Evolutionary conservation across 2,113 vertebrate species (phyloP).

Genomic region (Pygoscelis antarcticus): DNA sequence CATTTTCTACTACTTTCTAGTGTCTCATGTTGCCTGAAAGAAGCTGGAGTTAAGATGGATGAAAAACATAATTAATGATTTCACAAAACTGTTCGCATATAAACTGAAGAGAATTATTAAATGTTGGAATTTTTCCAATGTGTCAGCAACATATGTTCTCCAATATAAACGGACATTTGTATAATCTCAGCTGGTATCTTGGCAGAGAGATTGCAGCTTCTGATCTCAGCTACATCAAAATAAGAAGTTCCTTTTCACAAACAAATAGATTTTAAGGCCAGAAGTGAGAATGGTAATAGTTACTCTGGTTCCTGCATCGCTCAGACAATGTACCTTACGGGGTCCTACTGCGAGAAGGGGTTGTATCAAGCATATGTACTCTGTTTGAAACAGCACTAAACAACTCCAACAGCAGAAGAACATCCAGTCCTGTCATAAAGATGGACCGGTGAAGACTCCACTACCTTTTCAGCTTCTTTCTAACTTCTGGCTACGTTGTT

Average conservation of each 20-base stretch:
- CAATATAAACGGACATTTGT: not conserved
- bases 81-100: not conserved
- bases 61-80: not conserved
- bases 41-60: not conserved
- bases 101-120: not conserved
- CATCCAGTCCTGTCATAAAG: not conserved
- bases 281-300: not conserved
- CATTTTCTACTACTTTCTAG: not conserved
- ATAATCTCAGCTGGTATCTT: not conserved
- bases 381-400: not conserved
- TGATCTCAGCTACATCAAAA: not conserved
- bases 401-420: not conserved
- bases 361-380: not conserved
- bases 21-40: not conserved
- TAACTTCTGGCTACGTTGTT: not conserved
- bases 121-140: not conserved
- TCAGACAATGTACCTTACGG: not conserved
- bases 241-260: not conserved
- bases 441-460: not conserved
- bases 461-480: not conserved
- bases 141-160: not conserved
- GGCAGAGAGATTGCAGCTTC: not conserved
- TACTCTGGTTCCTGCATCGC: not conserved
- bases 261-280: not conserved
- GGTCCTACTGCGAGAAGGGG: accelerated